Conservation (phyloP, 2,888 invertebrate genomes). For the Cecidostiba fungosa region DNA sequence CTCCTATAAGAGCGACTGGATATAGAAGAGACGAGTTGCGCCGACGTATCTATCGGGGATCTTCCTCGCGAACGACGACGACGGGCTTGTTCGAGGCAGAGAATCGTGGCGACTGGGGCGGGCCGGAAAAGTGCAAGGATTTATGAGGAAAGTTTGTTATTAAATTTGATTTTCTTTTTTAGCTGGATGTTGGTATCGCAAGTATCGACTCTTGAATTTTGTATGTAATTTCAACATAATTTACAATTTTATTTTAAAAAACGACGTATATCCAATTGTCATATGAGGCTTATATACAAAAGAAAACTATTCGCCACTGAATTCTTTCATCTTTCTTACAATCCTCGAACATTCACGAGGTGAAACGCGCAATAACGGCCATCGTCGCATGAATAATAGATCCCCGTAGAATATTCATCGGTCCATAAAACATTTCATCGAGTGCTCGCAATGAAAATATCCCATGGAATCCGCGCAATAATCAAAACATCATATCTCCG, state of each 20-base stretch:
- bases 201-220: too few species aligned
- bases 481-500: slow-evolving; percentile 44
- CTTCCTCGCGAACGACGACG: slow-evolving; percentile 3
- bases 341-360: background rate
- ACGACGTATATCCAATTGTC: too few species aligned
- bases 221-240: too few species aligned
- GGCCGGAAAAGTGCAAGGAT: background rate
- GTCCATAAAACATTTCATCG: background rate
- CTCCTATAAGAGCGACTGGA: background rate
- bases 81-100: background rate
- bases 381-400: background rate
- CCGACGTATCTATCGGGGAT: slow-evolving; percentile 32
- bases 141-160: background rate
- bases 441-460: background rate
- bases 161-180: background rate
- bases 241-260: too few species aligned
- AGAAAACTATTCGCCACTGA: too few species aligned
- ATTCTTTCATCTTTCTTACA: too few species aligned
- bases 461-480: background rate
- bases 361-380: background rate
- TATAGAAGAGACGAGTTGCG: background rate
- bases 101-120: background rate
- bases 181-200: background rate
- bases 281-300: too few species aligned
- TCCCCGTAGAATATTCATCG: background rate